Conservation (phyloP, 2,113 vertebrate genomes). For the Pseudopipra pipra region DNA sequence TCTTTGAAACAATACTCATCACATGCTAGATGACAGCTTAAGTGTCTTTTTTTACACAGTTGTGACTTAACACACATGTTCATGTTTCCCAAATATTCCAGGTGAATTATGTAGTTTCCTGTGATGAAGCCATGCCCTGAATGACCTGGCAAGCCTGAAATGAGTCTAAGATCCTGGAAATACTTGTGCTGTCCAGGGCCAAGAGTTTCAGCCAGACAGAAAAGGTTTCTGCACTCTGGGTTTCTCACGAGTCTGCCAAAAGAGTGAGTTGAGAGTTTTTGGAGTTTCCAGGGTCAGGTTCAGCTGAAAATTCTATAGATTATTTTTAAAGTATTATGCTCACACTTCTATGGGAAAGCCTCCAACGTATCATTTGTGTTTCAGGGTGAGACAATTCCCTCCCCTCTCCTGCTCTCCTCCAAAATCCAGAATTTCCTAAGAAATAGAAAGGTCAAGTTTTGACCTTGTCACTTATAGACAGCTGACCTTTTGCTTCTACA, state of each 20-base stretch:
- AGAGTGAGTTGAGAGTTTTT: background rate
- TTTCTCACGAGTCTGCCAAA: background rate
- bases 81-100: background rate
- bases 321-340: background rate
- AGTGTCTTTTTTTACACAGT: background rate
- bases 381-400: background rate
- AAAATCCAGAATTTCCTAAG: background rate
- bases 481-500: background rate
- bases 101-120: background rate
- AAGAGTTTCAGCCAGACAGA: background rate
- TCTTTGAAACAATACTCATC: background rate
- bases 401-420: background rate
- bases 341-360: background rate
- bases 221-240: background rate
- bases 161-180: background rate
- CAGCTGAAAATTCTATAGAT: background rate
- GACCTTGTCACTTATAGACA: background rate
- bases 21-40: background rate
- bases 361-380: background rate
- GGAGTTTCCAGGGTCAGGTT: background rate
- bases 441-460: background rate
- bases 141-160: background rate
- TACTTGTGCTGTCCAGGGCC: background rate
- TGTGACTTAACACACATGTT: background rate
- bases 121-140: background rate